These are phyloP conservation scores for Chelon auratus DNA, from an alignment of 2,797 vertebrate species.

Conservation along the genomic window DNA sequence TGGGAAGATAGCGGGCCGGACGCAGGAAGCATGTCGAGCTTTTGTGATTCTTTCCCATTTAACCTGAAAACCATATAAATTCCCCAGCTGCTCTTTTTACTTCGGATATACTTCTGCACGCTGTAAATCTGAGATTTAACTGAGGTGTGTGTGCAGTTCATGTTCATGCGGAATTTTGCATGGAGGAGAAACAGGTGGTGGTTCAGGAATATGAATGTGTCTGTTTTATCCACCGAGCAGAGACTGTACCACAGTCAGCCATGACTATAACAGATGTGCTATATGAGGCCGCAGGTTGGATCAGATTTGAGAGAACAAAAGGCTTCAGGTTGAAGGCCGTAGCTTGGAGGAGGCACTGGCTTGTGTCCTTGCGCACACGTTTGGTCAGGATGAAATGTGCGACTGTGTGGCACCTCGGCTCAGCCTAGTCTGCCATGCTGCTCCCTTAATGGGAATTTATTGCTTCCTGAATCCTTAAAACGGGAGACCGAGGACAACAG, in stretches of 20 bases:
- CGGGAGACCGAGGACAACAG: constrained; percentile 73
- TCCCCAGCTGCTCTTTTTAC: constrained; percentile 72
- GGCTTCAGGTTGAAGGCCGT: neutral
- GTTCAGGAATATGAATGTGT: constrained; percentile 9
- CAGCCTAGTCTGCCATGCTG: constrained; percentile 51
- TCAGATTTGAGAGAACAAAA: neutral
- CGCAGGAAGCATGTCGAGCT: constrained; percentile 44
- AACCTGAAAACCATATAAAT: constrained; percentile 58
- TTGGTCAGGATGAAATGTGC: constrained; percentile 64
- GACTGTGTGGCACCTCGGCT: constrained; percentile 78
- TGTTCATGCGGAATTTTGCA: constrained; percentile 25
- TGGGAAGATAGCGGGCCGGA: constrained; percentile 37
- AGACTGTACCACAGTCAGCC: neutral
- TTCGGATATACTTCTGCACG: constrained; percentile 44
- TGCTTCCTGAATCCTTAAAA: constrained; percentile 82
- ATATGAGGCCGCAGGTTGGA: neutral
- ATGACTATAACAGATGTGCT: constrained; percentile 8
- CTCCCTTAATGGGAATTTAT: constrained; percentile 83
- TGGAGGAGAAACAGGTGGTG: constrained; percentile 61
- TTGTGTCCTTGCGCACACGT: constrained; percentile 47
- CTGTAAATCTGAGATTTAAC: constrained; percentile 56
- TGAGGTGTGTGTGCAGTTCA: constrained; percentile 33
- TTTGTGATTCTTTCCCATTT: constrained; percentile 56
- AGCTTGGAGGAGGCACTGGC: constrained; percentile 25
- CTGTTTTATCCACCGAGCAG: constrained; percentile 3